These are phyloP conservation scores for Leptocoma aspasia DNA, from an alignment of 2,113 vertebrate genomes.

Conservation along the genomic window DNA sequence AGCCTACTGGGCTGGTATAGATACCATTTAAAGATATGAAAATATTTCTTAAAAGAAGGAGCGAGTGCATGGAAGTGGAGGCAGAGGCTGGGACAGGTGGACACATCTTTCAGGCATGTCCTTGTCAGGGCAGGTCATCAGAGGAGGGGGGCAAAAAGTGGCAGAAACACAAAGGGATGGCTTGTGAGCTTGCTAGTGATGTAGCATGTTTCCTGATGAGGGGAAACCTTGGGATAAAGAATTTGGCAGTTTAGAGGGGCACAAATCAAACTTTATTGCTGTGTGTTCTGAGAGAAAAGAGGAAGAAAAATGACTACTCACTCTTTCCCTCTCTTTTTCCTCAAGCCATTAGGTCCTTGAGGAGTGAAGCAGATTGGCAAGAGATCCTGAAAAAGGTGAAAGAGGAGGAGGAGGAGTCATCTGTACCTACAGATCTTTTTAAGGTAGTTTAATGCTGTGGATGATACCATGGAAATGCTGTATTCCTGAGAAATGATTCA, in stretches of 20 bases:
- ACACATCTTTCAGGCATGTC: neutral
- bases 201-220: neutral
- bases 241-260: neutral
- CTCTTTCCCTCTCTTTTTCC: slow-evolving; percentile 2
- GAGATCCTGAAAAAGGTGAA: slow-evolving; percentile 82
- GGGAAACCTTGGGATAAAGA: neutral
- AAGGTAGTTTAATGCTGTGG: slow-evolving; percentile 74
- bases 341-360: slow-evolving; percentile 84
- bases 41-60: neutral
- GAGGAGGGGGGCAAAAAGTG: neutral
- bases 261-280: neutral
- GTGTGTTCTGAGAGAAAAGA: neutral
- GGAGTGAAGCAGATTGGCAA: slow-evolving; percentile 86
- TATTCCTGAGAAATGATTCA: neutral
- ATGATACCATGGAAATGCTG: neutral
- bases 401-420: slow-evolving; percentile 82
- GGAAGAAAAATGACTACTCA: neutral
- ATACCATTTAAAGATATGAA: neutral
- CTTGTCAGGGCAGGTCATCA: neutral
- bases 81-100: neutral
- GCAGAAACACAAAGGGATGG: neutral
- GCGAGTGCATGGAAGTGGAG: rapidly evolving
- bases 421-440: slow-evolving; percentile 84
- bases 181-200: neutral
- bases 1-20: neutral